These are phyloP conservation scores for Zaprionus nigranus DNA, from an alignment of 1,140 invertebrate species.

Conservation along the genomic window DNA sequence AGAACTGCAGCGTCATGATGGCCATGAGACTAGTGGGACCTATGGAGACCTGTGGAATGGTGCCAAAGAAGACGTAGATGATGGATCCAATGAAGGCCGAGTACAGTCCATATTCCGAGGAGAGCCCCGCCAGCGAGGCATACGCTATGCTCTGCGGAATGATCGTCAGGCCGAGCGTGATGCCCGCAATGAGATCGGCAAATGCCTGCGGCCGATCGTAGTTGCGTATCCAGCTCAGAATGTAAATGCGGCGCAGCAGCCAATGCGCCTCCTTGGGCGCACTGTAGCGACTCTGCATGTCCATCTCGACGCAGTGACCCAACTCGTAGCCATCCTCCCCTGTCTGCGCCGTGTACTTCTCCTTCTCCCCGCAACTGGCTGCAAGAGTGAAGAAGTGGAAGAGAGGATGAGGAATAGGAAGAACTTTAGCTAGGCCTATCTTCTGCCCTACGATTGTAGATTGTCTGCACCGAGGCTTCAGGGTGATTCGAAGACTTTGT, in stretches of 20 bases:
- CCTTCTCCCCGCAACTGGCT: conserved; percentile 73
- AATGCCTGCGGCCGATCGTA: conserved; percentile 87
- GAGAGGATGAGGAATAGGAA: not conserved
- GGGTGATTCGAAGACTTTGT: not conserved
- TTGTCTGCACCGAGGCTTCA: conserved; percentile 42
- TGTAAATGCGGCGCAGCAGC: conserved; percentile 85
- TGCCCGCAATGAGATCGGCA: conserved; percentile 90
- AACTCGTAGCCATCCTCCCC: conserved; percentile 55
- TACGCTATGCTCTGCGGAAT: conserved; percentile 95
- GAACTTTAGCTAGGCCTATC: not conserved
- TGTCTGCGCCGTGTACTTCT: conserved; percentile 68
- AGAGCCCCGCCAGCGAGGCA: conserved; percentile 90
- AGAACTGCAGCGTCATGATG: conserved; percentile 90
- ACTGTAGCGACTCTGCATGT: conserved; percentile 66
- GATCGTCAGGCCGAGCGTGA: conserved; percentile 92
- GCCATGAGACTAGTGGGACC: conserved; percentile 95
- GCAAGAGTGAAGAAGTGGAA: conserved; percentile 30
- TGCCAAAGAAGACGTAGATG: conserved; percentile 94
- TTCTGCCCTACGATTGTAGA: conserved; percentile 65
- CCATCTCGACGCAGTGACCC: conserved; percentile 54
- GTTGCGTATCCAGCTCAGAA: conserved; percentile 87
- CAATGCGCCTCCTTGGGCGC: conserved; percentile 68
- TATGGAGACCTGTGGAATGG: conserved; percentile 95
- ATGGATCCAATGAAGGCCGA: conserved; percentile 88
- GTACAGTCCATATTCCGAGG: conserved; percentile 87